Evolutionary conservation across 2,888 invertebrate genomes (phyloP).

Genomic region (Scaeva pyrastri): DNA sequence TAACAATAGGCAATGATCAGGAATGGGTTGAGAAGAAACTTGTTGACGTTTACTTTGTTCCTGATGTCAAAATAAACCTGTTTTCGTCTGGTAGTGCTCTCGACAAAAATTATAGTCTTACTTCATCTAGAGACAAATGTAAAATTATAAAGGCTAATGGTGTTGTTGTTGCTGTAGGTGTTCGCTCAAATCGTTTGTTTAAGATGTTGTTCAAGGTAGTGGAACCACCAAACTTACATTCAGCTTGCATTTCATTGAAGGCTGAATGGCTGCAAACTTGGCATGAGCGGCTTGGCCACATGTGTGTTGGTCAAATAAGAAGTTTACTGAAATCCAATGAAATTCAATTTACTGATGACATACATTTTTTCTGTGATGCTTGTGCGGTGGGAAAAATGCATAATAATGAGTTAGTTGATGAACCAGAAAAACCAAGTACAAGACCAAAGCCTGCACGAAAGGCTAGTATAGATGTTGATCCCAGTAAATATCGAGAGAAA

Average conservation of each 20-base stretch:
- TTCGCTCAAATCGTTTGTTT: background rate
- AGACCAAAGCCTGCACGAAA: background rate
- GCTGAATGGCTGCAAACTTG: slow-evolving; percentile 1
- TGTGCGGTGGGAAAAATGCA: slow-evolving; percentile 77
- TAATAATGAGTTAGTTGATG: background rate
- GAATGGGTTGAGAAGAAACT: slow-evolving; percentile 21
- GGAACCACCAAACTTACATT: slow-evolving; percentile 11
- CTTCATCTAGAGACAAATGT: slow-evolving; percentile 31
- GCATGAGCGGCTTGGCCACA: slow-evolving; percentile 25
- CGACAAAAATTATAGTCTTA: slow-evolving; percentile 40
- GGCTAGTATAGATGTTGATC: background rate
- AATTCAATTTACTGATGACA: slow-evolving; percentile 27
- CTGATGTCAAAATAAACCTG: slow-evolving; percentile 51
- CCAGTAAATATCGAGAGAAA: background rate
- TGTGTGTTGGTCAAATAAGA: slow-evolving; percentile 31
- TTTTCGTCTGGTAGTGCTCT: slow-evolving; percentile 47
- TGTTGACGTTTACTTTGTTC: slow-evolving; percentile 50
- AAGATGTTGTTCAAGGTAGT: slow-evolving; percentile 1
- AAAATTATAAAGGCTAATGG: slow-evolving; percentile 36
- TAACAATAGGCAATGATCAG: slow-evolving; percentile 55
- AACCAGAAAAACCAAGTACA: background rate
- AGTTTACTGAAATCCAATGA: slow-evolving; percentile 23
- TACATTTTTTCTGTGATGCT: slow-evolving; percentile 74
- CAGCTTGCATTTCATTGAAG: slow-evolving; percentile 2
- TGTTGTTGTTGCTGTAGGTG: slow-evolving; percentile 31